Conservation (phyloP, 2,888 invertebrate species). For the Tribolium freemani region DNA sequence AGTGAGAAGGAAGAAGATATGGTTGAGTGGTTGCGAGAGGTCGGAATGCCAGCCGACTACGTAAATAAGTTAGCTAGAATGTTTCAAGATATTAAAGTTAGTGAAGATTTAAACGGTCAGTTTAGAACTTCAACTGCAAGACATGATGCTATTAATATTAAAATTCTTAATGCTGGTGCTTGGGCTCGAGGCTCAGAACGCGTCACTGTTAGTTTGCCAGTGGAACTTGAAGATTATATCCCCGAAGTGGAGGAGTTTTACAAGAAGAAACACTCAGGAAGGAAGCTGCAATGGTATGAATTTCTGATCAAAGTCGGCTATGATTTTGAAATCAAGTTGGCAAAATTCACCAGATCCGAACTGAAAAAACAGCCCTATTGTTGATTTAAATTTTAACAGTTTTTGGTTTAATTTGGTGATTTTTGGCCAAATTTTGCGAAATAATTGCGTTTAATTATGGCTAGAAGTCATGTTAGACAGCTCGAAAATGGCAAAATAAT, state of each 20-base stretch:
- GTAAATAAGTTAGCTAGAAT: constrained; percentile 98
- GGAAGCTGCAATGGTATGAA: constrained; percentile 94
- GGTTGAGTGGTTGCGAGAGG: constrained; percentile 97
- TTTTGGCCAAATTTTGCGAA: too few species aligned
- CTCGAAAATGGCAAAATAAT: too few species aligned
- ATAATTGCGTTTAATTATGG: too few species aligned
- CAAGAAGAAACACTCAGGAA: constrained; percentile 95
- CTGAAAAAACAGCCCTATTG: too few species aligned
- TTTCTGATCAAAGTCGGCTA: not conserved
- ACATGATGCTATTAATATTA: constrained; percentile 95
- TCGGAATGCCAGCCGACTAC: constrained; percentile 99
- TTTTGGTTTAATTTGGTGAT: too few species aligned
- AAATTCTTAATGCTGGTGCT: constrained; percentile 98
- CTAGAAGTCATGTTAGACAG: too few species aligned
- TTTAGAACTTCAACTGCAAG: constrained; percentile 87
- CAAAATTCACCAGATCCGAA: too few species aligned
- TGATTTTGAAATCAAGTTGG: constrained; percentile 53
- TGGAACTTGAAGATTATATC: constrained; percentile 98
- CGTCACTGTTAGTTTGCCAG: constrained; percentile 94
- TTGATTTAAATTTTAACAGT: too few species aligned
- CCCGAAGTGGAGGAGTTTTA: constrained; percentile 99
- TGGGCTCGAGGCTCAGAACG: constrained; percentile 97
- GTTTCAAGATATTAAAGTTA: constrained; percentile 98
- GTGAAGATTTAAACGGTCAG: constrained; percentile 89
- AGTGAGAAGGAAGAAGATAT: constrained; percentile 99